Evolutionary conservation across 2,797 vertebrate species (phyloP).

Genomic region (Enteromius unitaeniatus): DNA sequence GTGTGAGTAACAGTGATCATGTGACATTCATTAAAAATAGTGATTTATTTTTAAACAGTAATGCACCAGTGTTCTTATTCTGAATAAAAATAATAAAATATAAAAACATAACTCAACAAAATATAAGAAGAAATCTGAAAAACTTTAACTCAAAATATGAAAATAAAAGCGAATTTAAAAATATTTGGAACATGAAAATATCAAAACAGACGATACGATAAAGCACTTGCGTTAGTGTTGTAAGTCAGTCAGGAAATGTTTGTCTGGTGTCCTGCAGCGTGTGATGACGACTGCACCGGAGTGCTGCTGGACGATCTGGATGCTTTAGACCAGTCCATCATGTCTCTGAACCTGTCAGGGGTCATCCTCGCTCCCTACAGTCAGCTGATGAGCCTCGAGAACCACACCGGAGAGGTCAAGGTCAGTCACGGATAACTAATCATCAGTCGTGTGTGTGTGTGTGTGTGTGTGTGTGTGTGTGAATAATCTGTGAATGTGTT

Average conservation of each 20-base stretch:
- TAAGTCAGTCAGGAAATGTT: no score
- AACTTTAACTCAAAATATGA: no score
- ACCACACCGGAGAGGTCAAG: slow-evolving; percentile 76
- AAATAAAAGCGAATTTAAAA: no score
- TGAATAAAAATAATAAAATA: background rate
- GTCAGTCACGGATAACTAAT: slow-evolving; percentile 67
- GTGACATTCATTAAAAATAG: no score
- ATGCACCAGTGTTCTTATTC: background rate
- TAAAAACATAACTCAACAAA: no score
- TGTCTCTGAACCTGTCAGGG: slow-evolving; percentile 80
- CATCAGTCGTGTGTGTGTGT: background rate
- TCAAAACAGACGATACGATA: no score
- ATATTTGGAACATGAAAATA: no score
- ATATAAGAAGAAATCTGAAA: no score
- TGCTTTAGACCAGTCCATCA: slow-evolving; percentile 61
- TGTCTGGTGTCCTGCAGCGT: slow-evolving; percentile 75
- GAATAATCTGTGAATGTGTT: background rate
- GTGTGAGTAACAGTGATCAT: slow-evolving; percentile 78
- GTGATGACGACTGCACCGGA: slow-evolving; percentile 86
- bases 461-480: background rate
- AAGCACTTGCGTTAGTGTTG: no score
- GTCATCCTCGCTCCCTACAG: slow-evolving; percentile 73
- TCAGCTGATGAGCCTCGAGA: slow-evolving; percentile 81
- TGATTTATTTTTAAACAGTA: no score
- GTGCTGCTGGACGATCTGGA: slow-evolving; percentile 83